Evolutionary conservation across 2,113 vertebrate species (phyloP).

Genomic region (Syrmaticus mikado): DNA sequence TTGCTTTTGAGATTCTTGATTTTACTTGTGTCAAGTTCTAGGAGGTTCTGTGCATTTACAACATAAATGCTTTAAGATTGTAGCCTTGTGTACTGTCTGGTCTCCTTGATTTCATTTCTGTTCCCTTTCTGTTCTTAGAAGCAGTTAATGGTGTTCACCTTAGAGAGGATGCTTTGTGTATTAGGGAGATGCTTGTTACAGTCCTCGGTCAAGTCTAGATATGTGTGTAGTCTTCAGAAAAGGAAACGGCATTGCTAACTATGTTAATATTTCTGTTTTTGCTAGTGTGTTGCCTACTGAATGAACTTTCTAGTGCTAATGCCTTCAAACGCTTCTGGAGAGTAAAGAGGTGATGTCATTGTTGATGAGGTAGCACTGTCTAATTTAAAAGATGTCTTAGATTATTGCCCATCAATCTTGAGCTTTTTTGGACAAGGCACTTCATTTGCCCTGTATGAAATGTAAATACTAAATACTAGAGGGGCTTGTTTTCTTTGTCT

Average conservation of each 20-base stretch:
- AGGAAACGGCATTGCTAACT: neutral
- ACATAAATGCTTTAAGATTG: neutral
- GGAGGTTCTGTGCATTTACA: neutral
- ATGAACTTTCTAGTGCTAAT: neutral
- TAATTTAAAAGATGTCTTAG: neutral
- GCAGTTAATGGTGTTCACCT: neutral
- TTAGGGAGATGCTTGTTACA: neutral
- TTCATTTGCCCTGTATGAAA: neutral
- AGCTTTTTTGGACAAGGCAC: neutral
- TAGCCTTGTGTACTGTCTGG: neutral
- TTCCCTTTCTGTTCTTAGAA: neutral
- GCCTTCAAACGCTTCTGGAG: neutral
- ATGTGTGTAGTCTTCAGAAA: neutral
- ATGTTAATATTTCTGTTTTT: neutral
- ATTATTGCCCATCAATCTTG: neutral
- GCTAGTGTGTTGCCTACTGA: neutral
- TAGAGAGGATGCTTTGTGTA: neutral
- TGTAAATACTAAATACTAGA: neutral
- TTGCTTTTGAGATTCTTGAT: neutral
- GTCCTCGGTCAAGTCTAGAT: neutral
- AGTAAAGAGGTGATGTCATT: neutral
- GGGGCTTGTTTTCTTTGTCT: neutral
- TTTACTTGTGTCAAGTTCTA: neutral
- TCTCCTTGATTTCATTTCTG: neutral
- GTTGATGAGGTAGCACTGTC: neutral